Evolutionary conservation across 1,140 invertebrate species (phyloP).

Genomic region (Drosophila ambigua): DNA sequence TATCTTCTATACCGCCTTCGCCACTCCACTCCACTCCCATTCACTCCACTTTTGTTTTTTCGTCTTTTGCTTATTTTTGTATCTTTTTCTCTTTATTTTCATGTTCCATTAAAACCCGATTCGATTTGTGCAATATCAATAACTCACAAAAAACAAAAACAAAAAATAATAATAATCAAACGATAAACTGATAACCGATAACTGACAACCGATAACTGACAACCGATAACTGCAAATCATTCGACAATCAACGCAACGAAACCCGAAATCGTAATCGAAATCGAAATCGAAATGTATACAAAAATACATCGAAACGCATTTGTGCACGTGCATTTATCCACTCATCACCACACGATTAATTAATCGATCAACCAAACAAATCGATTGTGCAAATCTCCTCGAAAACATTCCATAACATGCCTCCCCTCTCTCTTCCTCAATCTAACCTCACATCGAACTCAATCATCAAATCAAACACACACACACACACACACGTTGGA

Average conservation of each 20-base stretch:
- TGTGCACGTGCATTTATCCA: conserved; percentile 66
- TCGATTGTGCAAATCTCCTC: conserved; percentile 29
- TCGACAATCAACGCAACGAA: conserved; percentile 37
- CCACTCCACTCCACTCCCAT: conserved; percentile 62
- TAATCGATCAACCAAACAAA: conserved; percentile 53
- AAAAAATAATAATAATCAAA: conserved; percentile 35
- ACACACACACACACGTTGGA: conserved; percentile 7
- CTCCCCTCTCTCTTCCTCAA: conserved; percentile 22
- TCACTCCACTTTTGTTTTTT: conserved; percentile 79
- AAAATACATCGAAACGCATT: conserved; percentile 72
- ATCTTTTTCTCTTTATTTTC: conserved; percentile 83
- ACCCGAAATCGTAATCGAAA: conserved; percentile 29
- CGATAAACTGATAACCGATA: conserved; percentile 38
- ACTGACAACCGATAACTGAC: conserved; percentile 33
- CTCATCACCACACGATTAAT: conserved; percentile 32
- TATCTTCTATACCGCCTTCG: conserved; percentile 31
- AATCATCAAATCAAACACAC: neutral
- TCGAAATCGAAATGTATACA: conserved; percentile 73
- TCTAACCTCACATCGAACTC: conserved; percentile 18
- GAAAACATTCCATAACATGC: conserved; percentile 30
- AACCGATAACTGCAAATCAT: conserved; percentile 38
- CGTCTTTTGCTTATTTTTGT: conserved; percentile 80
- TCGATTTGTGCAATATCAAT: conserved; percentile 78
- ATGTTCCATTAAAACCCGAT: conserved; percentile 81
- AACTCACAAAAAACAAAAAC: conserved; percentile 58